Conservation (phyloP, 2,797 vertebrate genomes). For the Furcifer pardalis region DNA sequence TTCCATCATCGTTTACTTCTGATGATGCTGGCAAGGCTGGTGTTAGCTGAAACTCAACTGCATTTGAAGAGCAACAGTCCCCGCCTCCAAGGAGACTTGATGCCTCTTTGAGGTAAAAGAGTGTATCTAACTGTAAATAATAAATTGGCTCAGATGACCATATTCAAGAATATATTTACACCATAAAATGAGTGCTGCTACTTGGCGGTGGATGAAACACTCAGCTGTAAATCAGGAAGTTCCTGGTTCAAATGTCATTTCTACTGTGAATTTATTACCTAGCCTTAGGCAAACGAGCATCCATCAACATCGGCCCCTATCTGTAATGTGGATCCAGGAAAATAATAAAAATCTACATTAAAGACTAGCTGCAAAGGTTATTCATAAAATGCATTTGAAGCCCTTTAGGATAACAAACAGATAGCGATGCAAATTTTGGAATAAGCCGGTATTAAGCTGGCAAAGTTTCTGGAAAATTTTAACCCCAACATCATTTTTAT, state of each 20-base stretch:
- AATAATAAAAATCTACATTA: constrained; percentile 4
- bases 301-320: neutral
- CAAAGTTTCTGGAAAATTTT: neutral
- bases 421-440: neutral
- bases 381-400: neutral
- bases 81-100: neutral
- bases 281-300: neutral
- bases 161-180: neutral
- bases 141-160: neutral
- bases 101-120: constrained; percentile 14
- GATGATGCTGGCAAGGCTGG: neutral
- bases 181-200: neutral
- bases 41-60: neutral
- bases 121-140: neutral
- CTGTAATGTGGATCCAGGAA: neutral
- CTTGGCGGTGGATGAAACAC: neutral
- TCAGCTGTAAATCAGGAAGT: neutral
- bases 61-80: neutral
- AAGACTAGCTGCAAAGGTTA: neutral
- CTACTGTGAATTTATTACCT: neutral
- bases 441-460: neutral
- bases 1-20: neutral
- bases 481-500: too few species aligned
- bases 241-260: neutral
- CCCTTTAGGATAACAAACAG: neutral